Percentiles rank a stretch among this genome's conserved stretches.
Conservation (phyloP, 2,888 invertebrate species). For the Thymelicus lineola region DNA sequence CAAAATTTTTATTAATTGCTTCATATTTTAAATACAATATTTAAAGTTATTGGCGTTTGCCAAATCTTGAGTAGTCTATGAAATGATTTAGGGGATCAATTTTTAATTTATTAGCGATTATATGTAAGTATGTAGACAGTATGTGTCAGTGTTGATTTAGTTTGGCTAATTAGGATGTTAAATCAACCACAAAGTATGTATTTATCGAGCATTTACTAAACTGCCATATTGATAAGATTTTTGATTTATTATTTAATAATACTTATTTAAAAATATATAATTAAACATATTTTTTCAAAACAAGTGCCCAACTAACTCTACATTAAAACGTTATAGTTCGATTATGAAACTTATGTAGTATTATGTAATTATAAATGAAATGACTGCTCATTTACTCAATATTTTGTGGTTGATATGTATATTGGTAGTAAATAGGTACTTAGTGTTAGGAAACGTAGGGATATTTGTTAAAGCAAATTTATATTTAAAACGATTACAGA, state of each 20-base stretch:
- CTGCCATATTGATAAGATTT: neutral
- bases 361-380: neutral
- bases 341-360: neutral
- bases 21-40: neutral
- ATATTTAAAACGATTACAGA: slow-evolving; percentile 14
- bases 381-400: neutral
- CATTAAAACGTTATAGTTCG: neutral
- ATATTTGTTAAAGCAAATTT: slow-evolving; percentile 3
- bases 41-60: neutral
- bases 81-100: slow-evolving; percentile 24
- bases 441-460: slow-evolving; percentile 9
- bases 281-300: no score
- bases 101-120: slow-evolving; percentile 16
- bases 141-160: neutral
- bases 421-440: neutral
- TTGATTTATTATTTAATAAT: neutral
- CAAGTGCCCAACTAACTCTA: no score
- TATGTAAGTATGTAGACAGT: slow-evolving; percentile 1
- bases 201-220: neutral
- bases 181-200: slow-evolving; percentile 19
- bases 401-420: slow-evolving; percentile 21
- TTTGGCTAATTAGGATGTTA: slow-evolving; percentile 16
- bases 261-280: neutral
- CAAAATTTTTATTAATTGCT: neutral
- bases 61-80: neutral